A percentile compares a stretch with the other conserved stretches of the same genome.
Evolutionary conservation across 2,113 vertebrate genomes (phyloP).

Genomic region (Picathartes gymnocephalus): DNA sequence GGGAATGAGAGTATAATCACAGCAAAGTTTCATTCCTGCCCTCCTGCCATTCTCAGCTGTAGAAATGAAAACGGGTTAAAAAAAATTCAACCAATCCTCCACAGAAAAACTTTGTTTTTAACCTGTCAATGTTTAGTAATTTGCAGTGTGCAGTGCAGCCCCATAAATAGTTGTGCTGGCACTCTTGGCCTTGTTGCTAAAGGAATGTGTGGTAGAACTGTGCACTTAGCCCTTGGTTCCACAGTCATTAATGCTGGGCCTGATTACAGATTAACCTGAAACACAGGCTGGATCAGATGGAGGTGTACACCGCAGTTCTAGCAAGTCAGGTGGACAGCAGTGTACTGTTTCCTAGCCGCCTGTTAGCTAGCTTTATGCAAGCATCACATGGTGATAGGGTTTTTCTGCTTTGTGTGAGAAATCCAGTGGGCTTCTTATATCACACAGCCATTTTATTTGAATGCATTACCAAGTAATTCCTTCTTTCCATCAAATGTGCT

Average conservation of each 20-base stretch:
- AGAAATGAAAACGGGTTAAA: neutral
- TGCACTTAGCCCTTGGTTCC: slow-evolving; percentile 21
- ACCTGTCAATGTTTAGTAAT: neutral
- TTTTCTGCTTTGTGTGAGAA: neutral
- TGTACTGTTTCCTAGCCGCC: neutral
- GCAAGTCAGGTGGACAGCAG: neutral
- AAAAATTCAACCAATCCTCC: neutral
- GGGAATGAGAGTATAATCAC: neutral
- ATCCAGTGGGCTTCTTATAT: neutral
- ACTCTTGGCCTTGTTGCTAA: neutral
- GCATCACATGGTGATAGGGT: neutral
- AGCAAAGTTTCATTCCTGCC: neutral
- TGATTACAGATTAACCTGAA: slow-evolving; percentile 48
- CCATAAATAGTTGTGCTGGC: neutral
- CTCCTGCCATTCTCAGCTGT: neutral
- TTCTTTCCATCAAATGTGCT: neutral
- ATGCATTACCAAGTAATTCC: neutral
- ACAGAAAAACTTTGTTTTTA: neutral
- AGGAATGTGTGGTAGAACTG: neutral
- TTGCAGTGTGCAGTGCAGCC: neutral
- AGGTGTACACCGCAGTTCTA: neutral
- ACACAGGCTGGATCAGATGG: neutral
- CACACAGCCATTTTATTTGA: neutral
- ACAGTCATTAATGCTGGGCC: neutral
- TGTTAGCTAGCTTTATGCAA: neutral